Base-by-base conservation (phyloP, 2,888 invertebrate genomes). In the Uloborus plumipes region DNA sequence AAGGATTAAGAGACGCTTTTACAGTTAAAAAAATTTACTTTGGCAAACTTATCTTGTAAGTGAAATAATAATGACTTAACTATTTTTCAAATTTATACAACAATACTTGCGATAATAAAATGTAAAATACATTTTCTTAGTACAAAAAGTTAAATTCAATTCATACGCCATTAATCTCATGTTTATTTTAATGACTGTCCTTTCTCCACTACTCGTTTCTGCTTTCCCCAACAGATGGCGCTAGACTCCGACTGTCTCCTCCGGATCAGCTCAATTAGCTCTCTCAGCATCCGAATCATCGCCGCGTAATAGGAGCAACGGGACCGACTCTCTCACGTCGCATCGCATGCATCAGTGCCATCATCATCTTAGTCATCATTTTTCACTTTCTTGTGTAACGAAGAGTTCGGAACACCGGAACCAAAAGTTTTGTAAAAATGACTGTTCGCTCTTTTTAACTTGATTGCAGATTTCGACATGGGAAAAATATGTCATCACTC, bases 321-420 rank as follows among this genome's bases (percentile, higher is more conserved):
- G 39, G 39, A 39, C 67, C 71, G 39, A 39, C 67, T 78, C 78
- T 22, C 55, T 62, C 62, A 64, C 55, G 47, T 51, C 69, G 70
- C 74, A 74, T 74, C 80, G 22, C 67, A 80, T 70, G 80, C 69
- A 74, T 55, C 61, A 49, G 39, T 80, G 74, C 31, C 2, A 20
- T 49, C 69, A 20, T 49, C 69, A 74, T 70, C 79, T 74, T 74
- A 80, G 74, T 74, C 80, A 80, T 71, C 67, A 31, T 11, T 20
- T 13, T 31, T n/a, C n/a, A 26, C 67, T 14, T 70, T 69, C 14
- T 78, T 64, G 26, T 53, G 78, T 72, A 78, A 78, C 62, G 14
- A n/a, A 51, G 51, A 18, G 67, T 53, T 16, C 49, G 59, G 62
- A n/a, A 31, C 59, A n/a, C 70, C 74, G 80, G 62, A 81, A 74